These are phyloP conservation scores for Chaetodon trifasciatus DNA, from an alignment of 2,797 vertebrate species.

Conservation along the genomic window DNA sequence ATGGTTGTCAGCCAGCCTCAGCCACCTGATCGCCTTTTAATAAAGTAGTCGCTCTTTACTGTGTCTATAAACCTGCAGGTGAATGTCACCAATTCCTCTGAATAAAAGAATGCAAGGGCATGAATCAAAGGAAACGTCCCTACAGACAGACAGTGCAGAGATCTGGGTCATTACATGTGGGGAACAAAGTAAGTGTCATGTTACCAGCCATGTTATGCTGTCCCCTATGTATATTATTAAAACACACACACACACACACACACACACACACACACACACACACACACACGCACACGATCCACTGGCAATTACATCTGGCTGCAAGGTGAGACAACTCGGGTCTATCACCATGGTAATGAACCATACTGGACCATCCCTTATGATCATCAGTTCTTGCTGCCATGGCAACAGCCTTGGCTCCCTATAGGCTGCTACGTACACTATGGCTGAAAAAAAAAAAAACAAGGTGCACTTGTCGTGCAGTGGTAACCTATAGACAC, in stretches of 20 bases:
- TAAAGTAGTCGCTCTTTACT: conserved; percentile 19
- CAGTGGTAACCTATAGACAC: conserved; percentile 18
- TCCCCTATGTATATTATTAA: neutral
- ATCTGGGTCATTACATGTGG: conserved; percentile 1
- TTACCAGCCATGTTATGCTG: neutral
- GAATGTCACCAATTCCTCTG: neutral
- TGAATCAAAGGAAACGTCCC: conserved; percentile 23
- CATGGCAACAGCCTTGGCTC: conserved; percentile 75
- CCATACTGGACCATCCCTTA: conserved; percentile 71
- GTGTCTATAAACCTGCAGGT: neutral
- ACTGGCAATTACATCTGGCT: conserved; percentile 39
- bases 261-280: conserved; percentile 12
- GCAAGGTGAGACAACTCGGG: conserved; percentile 53
- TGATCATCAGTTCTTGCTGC: conserved; percentile 66
- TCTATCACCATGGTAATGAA: conserved; percentile 76
- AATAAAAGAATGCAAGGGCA: neutral
- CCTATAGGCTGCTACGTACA: conserved; percentile 58
- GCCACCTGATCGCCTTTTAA: conserved; percentile 26
- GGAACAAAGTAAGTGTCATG: conserved; percentile 15
- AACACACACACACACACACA: conserved; percentile 1
- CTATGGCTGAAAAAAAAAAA: conserved; percentile 29
- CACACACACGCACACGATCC: conserved; percentile 30
- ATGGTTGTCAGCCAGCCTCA: conserved; percentile 2
- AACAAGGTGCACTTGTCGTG: conserved; percentile 23
- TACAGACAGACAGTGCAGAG: neutral